phyloP scores from a whole-genome alignment of 2,888 invertebrate species.

The Miltochrista miniata region DNA sequence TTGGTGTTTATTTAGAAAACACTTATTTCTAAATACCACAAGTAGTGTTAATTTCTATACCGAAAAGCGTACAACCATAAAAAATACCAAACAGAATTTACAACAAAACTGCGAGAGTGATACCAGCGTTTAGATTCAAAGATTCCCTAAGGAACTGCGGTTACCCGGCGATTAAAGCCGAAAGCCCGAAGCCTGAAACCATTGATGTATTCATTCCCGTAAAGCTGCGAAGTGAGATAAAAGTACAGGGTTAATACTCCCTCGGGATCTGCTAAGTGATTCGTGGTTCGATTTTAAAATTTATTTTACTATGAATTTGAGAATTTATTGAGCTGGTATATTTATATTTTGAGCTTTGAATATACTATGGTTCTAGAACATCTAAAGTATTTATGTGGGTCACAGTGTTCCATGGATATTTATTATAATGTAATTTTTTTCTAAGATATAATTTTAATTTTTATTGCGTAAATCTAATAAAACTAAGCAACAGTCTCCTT shows the following conservation, averaged over 20 bases:
- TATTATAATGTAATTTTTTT: too few relatives aligned
- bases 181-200: slow-evolving; percentile 44
- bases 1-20: too few relatives aligned
- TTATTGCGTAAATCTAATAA: too few relatives aligned
- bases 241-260: slow-evolving; percentile 52
- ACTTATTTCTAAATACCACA: too few relatives aligned
- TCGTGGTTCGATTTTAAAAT: slow-evolving; percentile 46
- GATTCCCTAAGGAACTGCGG: slow-evolving; percentile 51
- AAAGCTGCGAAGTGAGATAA: slow-evolving; percentile 50
- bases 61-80: background rate
- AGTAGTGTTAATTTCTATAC: too few relatives aligned
- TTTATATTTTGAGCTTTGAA: too few relatives aligned
- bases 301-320: slow-evolving; percentile 15
- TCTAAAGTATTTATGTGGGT: too few relatives aligned
- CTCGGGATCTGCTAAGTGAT: slow-evolving; percentile 48
- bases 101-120: slow-evolving; percentile 29
- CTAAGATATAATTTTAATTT: too few relatives aligned
- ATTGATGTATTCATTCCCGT: slow-evolving; percentile 70
- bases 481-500: too few relatives aligned
- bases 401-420: too few relatives aligned
- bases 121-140: slow-evolving; percentile 51
- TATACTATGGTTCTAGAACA: too few relatives aligned
- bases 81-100: slow-evolving; percentile 6
- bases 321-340: too few relatives aligned
- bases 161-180: slow-evolving; percentile 67